Evolutionary conservation across 2,888 invertebrate species (phyloP).

Genomic region (Heliconius erato): DNA sequence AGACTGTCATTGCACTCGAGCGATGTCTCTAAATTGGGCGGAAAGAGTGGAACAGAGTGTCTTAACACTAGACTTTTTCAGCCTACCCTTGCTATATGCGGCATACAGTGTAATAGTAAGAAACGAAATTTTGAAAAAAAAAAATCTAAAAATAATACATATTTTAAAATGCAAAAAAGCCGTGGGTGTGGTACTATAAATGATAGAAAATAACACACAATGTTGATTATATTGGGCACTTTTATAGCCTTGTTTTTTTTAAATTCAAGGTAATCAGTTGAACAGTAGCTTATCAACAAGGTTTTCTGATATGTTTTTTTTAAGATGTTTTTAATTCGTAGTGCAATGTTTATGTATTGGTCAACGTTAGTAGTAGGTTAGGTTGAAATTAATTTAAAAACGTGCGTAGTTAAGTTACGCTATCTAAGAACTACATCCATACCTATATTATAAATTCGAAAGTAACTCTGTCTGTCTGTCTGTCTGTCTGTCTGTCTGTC

Average conservation of each 20-base stretch:
- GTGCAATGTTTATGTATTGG: background rate
- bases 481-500: too few species aligned
- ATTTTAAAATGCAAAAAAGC: background rate
- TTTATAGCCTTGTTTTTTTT: constrained; percentile 7
- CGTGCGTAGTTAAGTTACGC: background rate
- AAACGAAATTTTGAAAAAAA: too few species aligned
- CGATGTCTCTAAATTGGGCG: too few species aligned
- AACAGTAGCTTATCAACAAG: constrained; percentile 15
- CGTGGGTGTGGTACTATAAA: too few species aligned
- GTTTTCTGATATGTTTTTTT: background rate
- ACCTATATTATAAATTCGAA: too few species aligned
- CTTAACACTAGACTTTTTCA: background rate
- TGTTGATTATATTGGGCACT: constrained; percentile 1
- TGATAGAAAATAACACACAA: background rate
- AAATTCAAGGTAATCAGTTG: constrained; percentile 13
- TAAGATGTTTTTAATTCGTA: too few species aligned
- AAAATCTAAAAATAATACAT: background rate
- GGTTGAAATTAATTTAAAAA: background rate
- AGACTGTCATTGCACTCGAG: too few species aligned
- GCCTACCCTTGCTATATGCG: background rate
- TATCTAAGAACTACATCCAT: background rate
- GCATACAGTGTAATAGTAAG: too few species aligned
- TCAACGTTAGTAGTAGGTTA: background rate
- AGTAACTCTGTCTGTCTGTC: too few species aligned
- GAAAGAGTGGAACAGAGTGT: too few species aligned